Conservation (phyloP, 1,140 invertebrate genomes). For the Centruroides vittatus region DNA sequence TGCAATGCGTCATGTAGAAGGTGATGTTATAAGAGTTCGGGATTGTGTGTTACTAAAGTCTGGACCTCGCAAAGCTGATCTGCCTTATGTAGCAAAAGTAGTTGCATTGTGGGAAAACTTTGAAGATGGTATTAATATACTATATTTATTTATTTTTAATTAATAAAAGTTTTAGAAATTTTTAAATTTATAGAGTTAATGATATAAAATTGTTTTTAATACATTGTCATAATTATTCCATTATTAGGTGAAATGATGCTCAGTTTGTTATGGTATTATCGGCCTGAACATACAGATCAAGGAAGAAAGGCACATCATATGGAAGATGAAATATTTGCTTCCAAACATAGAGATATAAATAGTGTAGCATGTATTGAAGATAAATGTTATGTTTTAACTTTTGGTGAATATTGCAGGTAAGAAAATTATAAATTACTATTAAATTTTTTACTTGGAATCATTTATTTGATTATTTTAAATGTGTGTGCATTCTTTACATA, state of each 20-base stretch:
- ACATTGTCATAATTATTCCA: background rate
- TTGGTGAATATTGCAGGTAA: slow-evolving; percentile 91
- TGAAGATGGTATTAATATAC: slow-evolving; percentile 55
- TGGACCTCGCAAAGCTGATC: slow-evolving; percentile 61
- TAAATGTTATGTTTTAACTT: slow-evolving; percentile 91
- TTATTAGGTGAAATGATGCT: slow-evolving; percentile 88
- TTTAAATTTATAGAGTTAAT: background rate
- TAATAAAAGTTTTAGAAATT: background rate
- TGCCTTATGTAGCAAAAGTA: slow-evolving; percentile 88
- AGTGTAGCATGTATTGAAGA: slow-evolving; percentile 96
- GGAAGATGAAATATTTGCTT: slow-evolving; percentile 77
- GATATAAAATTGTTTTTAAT: background rate
- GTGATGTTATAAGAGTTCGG: slow-evolving; percentile 66
- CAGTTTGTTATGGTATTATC: slow-evolving; percentile 90
- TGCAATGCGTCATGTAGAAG: slow-evolving; percentile 67
- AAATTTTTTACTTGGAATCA: background rate
- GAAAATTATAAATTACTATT: background rate
- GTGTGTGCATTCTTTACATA: no score
- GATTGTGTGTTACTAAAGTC: slow-evolving; percentile 79
- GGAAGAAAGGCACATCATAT: slow-evolving; percentile 62
- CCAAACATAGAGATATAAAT: slow-evolving; percentile 80
- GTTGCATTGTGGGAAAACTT: slow-evolving; percentile 87
- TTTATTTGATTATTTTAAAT: no score
- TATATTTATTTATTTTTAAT: background rate
- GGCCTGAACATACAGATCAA: slow-evolving; percentile 88